Evolutionary conservation across 2,888 invertebrate genomes (phyloP).

Genomic region (Platynereis dumerilii): DNA sequence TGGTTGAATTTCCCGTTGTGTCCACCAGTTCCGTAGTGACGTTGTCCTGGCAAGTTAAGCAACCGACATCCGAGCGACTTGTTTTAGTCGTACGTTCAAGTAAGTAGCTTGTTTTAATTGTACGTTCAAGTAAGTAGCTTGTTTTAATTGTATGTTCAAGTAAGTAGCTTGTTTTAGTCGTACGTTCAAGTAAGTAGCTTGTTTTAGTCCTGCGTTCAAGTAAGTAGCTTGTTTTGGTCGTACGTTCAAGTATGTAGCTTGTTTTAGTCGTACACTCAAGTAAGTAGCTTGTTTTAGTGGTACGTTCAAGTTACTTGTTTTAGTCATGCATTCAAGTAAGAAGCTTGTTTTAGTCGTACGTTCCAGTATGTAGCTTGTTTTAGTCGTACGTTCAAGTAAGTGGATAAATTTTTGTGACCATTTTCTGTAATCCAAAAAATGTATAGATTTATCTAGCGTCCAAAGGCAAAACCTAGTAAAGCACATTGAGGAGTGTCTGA

Average conservation of each 20-base stretch:
- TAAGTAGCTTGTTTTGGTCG: conserved; percentile 55
- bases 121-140: conserved; percentile 54
- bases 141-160: conserved; percentile 54
- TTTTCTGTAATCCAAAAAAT: not conserved
- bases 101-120: conserved; percentile 55
- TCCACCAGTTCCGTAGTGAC: conserved; percentile 69
- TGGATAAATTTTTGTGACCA: not conserved
- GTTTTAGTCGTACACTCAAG: conserved; percentile 54
- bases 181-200: conserved; percentile 54
- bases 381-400: conserved; percentile 48
- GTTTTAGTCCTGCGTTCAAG: conserved; percentile 54
- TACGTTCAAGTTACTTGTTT: conserved; percentile 55
- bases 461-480: too few relatives aligned
- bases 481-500: too few relatives aligned
- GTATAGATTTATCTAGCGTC: not conserved
- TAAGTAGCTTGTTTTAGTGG: conserved; percentile 55
- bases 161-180: conserved; percentile 56
- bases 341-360: conserved; percentile 54
- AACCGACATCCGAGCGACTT: conserved; percentile 53
- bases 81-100: conserved; percentile 54
- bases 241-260: conserved; percentile 55
- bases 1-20: conserved; percentile 88
- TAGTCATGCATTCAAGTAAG: conserved; percentile 55
- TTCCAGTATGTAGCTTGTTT: conserved; percentile 54
- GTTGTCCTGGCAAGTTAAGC: conserved; percentile 53